phyloP scores from a whole-genome alignment of 2,113 vertebrate genomes.

The Pagrus major region DNA sequence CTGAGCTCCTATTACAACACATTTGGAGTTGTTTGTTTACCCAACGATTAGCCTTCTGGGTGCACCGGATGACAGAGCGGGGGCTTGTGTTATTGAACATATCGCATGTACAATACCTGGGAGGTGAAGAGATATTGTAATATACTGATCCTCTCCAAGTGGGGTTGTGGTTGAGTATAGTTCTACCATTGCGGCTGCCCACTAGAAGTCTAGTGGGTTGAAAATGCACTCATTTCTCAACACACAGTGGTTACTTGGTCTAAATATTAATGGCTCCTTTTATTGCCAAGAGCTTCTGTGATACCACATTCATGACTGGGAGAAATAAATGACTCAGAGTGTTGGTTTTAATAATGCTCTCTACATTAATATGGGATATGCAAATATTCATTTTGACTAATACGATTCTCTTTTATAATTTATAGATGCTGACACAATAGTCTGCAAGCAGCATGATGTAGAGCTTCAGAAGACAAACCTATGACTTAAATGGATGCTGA shows the following conservation, averaged over 20 bases:
- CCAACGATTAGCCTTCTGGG: conserved; percentile 50
- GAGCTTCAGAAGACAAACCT: conserved; percentile 34
- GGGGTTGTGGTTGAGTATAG: conserved; percentile 11
- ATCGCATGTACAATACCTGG: conserved; percentile 31
- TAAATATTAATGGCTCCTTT: conserved; percentile 54
- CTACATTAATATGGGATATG: conserved; percentile 53
- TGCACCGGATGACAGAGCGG: conserved; percentile 37
- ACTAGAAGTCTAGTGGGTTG: background rate
- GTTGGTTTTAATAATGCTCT: conserved; percentile 61
- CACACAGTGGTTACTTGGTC: conserved; percentile 9
- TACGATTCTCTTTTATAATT: conserved; percentile 46
- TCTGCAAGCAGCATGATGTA: conserved; percentile 35
- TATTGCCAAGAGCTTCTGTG: conserved; percentile 41
- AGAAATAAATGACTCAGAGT: conserved; percentile 53
- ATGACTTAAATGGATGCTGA: conserved; percentile 42
- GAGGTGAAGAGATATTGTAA: conserved; percentile 34
- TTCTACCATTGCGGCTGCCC: background rate
- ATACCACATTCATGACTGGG: conserved; percentile 54
- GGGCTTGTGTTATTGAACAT: conserved; percentile 31
- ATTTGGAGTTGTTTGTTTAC: conserved; percentile 70
- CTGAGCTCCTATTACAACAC: conserved; percentile 55
- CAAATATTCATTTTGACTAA: conserved; percentile 65
- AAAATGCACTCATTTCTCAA: conserved; percentile 8
- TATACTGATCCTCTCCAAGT: conserved; percentile 7
- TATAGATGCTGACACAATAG: conserved; percentile 47